Evolutionary conservation across 2,797 vertebrate species (phyloP), one percentile per base, ranked within the genome.

Genomic region (Eulemur albifrons): DNA sequence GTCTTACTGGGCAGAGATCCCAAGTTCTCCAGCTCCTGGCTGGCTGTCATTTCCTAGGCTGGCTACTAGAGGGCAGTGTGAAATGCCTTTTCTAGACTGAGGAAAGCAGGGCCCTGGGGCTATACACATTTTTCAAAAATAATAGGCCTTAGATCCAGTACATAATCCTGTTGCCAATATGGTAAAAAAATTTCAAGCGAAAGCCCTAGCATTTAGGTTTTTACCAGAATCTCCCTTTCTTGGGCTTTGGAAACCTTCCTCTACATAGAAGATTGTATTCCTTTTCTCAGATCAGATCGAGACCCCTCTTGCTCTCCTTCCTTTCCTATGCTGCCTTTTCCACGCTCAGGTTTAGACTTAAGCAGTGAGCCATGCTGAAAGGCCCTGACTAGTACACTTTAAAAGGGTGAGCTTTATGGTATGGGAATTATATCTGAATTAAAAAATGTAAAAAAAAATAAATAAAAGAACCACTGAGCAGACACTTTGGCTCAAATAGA

Each of bases 41-140:
- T 85, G 93, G 10, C 43, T 94, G 83, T 94, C 57, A 32, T 92
- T 95, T 6, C 40, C 35, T 12, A 73, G 13, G 61, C 27, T 95
- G 65, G 38, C 86, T 54, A 7, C 95, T 80, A 84, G 97, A 94
- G 96, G 96, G 95, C 88, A 97, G 73, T 93, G 70, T 83, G 79
- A n/a, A 30, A 54, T 5, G 14, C 48, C 43, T 93, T 94, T 94
- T 93, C 69, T n/a, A 52, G 38, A 57, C 38, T n/a, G 20, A 43
- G 38, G n/a, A 45, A 38, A 54, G 54, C 48, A 32, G 65, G 63
- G 50, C 40, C 3, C 52, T 50, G 38, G 11, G 14, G 52, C 67
- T 45, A 0, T 30, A 63, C 2, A 52, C 9, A n/a, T 20, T 81
- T 70, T 69, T 43, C 17, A 65, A 69, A 69, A 90, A 76, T 82